Conservation (phyloP, 2,888 invertebrate species). For the Omphaloscelis lunosa region DNA sequence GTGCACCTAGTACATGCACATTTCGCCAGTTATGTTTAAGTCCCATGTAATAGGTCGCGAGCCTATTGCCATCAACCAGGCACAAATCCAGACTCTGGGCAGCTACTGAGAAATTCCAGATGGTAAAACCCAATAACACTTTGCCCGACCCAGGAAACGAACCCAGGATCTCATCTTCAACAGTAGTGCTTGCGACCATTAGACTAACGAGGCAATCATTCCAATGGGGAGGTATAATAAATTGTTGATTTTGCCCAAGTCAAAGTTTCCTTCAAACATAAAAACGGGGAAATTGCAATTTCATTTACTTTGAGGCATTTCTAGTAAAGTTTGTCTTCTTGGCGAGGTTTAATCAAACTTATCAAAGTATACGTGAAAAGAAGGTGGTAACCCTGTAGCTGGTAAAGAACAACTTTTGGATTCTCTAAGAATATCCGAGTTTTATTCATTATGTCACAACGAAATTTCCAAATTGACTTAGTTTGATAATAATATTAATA, state of each 20-base stretch:
- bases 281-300: slow-evolving; percentile 67
- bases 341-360: slow-evolving; percentile 71
- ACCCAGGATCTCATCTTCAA: too few relatives aligned
- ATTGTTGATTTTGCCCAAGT: slow-evolving; percentile 3
- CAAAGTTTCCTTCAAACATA: slow-evolving; percentile 23
- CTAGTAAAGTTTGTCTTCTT: slow-evolving; percentile 56
- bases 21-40: too few relatives aligned
- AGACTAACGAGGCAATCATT: not conserved
- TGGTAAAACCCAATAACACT: too few relatives aligned
- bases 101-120: too few relatives aligned
- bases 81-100: too few relatives aligned
- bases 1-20: too few relatives aligned
- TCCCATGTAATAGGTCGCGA: too few relatives aligned
- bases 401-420: slow-evolving; percentile 50
- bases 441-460: slow-evolving; percentile 52
- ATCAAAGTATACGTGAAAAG: slow-evolving; percentile 59
- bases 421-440: slow-evolving; percentile 39
- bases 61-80: too few relatives aligned
- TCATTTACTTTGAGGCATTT: slow-evolving; percentile 66
- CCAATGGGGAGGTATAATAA: not conserved
- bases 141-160: too few relatives aligned
- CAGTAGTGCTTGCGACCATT: too few relatives aligned
- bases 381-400: slow-evolving; percentile 46
- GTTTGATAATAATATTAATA: slow-evolving; percentile 37
- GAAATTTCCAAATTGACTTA: slow-evolving; percentile 38